These are phyloP conservation scores for Ammodytes marinus DNA, from an alignment of 2,113 vertebrate genomes.

Conservation along the genomic window DNA sequence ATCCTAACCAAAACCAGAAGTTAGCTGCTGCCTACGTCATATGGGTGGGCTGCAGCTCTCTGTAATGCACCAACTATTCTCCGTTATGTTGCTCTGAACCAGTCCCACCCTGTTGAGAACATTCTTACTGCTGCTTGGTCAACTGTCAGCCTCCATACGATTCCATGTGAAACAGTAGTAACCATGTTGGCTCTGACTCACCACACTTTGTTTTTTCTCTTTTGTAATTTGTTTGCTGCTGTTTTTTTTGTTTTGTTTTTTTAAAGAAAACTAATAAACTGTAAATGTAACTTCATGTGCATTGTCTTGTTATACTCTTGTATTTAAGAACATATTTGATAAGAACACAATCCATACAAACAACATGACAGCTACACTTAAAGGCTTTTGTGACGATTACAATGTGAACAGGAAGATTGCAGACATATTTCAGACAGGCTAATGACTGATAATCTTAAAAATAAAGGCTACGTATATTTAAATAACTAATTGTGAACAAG, in stretches of 20 bases:
- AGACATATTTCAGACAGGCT: too few species aligned
- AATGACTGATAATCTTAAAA: too few species aligned
- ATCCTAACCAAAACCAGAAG: neutral
- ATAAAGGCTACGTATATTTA: too few species aligned
- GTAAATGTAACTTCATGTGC: slow-evolving; percentile 18
- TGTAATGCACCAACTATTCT: neutral
- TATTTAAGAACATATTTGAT: too few species aligned
- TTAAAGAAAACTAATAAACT: slow-evolving; percentile 58
- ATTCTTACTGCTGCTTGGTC: neutral
- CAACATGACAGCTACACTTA: too few species aligned
- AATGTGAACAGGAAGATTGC: too few species aligned
- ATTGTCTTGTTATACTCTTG: neutral
- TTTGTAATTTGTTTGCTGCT: slow-evolving; percentile 32
- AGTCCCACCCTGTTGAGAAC: neutral
- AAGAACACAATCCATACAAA: too few species aligned
- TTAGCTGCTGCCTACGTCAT: neutral
- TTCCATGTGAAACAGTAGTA: slow-evolving; percentile 8
- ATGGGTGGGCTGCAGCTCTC: neutral
- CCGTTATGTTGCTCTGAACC: neutral
- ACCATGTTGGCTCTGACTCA: slow-evolving; percentile 15
- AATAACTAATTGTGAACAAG: too few species aligned
- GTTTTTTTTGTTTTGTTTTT: slow-evolving; percentile 46
- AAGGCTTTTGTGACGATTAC: too few species aligned
- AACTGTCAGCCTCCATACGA: neutral
- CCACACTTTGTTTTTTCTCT: slow-evolving; percentile 24